Evolutionary conservation across 2,888 invertebrate genomes (phyloP), one percentile per base, ranked within the genome.

Genomic region (Chorisops tibialis): DNA sequence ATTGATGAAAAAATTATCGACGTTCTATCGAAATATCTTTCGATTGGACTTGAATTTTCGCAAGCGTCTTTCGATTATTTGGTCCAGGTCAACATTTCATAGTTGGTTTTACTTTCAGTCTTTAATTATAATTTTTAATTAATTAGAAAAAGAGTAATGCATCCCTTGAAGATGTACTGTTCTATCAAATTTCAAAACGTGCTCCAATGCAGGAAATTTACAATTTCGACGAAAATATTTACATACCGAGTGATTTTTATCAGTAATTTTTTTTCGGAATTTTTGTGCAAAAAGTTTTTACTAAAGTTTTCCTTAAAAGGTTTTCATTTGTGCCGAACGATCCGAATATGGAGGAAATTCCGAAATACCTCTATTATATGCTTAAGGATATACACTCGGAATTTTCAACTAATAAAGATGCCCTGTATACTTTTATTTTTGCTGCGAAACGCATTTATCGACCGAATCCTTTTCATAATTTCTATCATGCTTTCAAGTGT

Each of bases 1-100:
- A 79, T 80, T 5, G 85, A 86, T 68, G 84, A 85, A 71, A 70
- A 74, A 52, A 73, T 85, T 58, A 82, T 84, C 67, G 70, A 79
- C 9, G 82, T 82, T 18, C 83, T 85, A 71, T 78, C 82, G 14
- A 79, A 80, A 65, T 85, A 84, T 70, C 83, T 82, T 69, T 80
- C 82, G 0, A 76, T 85, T 43, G 82, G 82, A 18, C 75, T 85
- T 5, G 82, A 83, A 72, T 84, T 82, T 69, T 79, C 81, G 39
- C 80, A 79, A 59, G 78, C 82, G 11, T 30, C 30, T 5, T 11
- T 39, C 16, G 14, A 58, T 19, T 18, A 30, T 4, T 14, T 47
- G 16, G 24, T 16, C 9, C 41, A 38, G 48, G 51, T 41, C 56
- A 45, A 30, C 30, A 30, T 30, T 30, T 30, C 9, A 30, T 9